Conservation (phyloP, 2,888 invertebrate species). For the Luperina nickerlii region DNA sequence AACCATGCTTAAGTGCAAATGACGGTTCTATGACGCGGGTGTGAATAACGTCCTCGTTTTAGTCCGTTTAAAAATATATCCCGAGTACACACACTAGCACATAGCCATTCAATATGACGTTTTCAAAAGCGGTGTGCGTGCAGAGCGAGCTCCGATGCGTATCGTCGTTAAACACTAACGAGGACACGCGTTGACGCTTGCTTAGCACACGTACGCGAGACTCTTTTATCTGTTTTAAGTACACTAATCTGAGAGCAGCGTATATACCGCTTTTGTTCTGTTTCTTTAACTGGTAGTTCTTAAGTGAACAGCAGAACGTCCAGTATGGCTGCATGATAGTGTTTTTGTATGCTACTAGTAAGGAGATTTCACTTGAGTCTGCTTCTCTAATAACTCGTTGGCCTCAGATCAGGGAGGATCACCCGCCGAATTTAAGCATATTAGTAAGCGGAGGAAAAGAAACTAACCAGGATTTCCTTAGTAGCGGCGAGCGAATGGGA, state of each 20-base stretch:
- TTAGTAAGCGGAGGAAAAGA: constrained; percentile 93
- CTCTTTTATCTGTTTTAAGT: constrained; percentile 18
- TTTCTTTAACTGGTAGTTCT: background rate
- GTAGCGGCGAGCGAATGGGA: constrained; percentile 87
- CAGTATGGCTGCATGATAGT: background rate
- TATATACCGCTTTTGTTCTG: constrained; percentile 5
- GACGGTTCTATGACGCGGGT: constrained; percentile 58
- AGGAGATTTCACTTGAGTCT: constrained; percentile 55
- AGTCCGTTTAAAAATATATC: constrained; percentile 60
- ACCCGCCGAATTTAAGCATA: constrained; percentile 91
- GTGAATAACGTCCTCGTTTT: constrained; percentile 7
- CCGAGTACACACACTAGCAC: constrained; percentile 27
- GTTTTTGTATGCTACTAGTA: constrained; percentile 17
- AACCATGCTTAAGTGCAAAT: constrained; percentile 29
- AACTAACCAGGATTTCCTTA: constrained; percentile 85
- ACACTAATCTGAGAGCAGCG: background rate
- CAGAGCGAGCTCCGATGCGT: constrained; percentile 8
- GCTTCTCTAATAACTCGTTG: constrained; percentile 66
- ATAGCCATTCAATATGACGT: background rate
- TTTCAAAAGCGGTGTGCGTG: constrained; percentile 21
- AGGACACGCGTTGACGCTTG: constrained; percentile 12
- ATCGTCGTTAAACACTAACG: constrained; percentile 6
- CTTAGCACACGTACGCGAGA: constrained; percentile 27
- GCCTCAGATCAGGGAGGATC: constrained; percentile 71
- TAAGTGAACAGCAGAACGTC: background rate